Base-by-base conservation (phyloP, 2,797 vertebrate genomes). In the Pyrocephalus nanus region DNA sequence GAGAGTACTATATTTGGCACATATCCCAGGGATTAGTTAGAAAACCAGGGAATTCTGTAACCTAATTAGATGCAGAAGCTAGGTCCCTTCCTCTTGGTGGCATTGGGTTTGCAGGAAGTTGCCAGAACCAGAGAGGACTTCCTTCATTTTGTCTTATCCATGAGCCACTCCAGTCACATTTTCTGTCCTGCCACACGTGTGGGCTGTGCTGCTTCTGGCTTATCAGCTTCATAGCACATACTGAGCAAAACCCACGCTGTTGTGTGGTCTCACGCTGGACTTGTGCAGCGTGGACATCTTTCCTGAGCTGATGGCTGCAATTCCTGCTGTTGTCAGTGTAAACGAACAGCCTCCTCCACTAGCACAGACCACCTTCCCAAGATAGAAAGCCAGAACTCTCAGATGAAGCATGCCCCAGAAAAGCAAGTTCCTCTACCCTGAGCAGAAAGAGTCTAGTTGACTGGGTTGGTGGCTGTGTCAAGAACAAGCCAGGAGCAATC, bases 171-270 rank as follows among this genome's bases (percentile, higher is more conserved):
- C 42, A 36, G 69, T 40, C n/a, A 7, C 17, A 5, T 62, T 42
- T 83, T 77, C 5, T 95, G n/a, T 70, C 53, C 67, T 67, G 20
- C 51, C 22, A 18, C 2, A 1, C 8, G 6, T 42, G n/a, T 73
- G 82, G 55, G 48, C 34, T 42, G 79, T 19, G 4, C n/a, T 57
- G 16, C 36, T 80, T 57, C 30, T 53, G 70, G 12, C 8, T 95
- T 54, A 34, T 9, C 3, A 4, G 2, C 0, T 0, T 72, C 26
- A 7, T 12, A 34, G 71, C 51, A 48, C n/a, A 7, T 55, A 17
- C 30, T 73, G 34, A 76, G 15, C 40, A 64, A 67, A 90, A 6
- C 18, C 48, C 0, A 0, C 4, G 4, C 43, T 54, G 45, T 15
- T 87, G n/a, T 76, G 69, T 51, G 71, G 60, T 82, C 71, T 94